Evolutionary conservation across 2,888 invertebrate species (phyloP).

Genomic region (Eupeodes luniger): DNA sequence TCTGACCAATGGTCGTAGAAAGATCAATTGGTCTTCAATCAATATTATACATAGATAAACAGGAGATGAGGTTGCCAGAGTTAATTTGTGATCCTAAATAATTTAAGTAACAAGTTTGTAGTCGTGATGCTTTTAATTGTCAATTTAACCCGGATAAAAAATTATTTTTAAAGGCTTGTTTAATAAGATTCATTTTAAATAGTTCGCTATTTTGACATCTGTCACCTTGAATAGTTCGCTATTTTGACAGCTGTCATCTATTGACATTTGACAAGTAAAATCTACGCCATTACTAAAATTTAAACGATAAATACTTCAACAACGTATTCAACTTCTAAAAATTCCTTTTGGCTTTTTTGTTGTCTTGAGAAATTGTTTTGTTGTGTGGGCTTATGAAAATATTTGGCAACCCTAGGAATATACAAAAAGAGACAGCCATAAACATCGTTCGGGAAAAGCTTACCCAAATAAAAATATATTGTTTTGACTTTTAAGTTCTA

Average conservation of each 20-base stretch:
- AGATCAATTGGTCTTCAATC: constrained; percentile 57
- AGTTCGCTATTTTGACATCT: no score
- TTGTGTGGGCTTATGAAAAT: no score
- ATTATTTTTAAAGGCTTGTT: no score
- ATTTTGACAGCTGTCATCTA: no score
- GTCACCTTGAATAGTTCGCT: no score
- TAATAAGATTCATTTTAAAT: no score
- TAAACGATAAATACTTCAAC: no score
- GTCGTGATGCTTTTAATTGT: background rate
- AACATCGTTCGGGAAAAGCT: background rate
- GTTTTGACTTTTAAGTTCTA: background rate
- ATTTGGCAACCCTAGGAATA: background rate
- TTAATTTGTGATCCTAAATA: background rate
- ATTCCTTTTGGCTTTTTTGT: no score
- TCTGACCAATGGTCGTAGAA: constrained; percentile 43
- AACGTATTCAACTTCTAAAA: no score
- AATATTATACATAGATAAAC: background rate
- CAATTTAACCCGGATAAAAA: background rate
- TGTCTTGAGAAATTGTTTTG: no score
- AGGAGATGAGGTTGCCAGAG: background rate
- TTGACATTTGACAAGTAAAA: no score
- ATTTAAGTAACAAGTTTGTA: background rate
- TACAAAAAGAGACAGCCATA: background rate
- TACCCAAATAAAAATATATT: constrained; percentile 8
- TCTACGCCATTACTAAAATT: no score